These are phyloP conservation scores for Psilopsiagon aurifrons DNA, from an alignment of 2,113 vertebrate species.

Conservation along the genomic window DNA sequence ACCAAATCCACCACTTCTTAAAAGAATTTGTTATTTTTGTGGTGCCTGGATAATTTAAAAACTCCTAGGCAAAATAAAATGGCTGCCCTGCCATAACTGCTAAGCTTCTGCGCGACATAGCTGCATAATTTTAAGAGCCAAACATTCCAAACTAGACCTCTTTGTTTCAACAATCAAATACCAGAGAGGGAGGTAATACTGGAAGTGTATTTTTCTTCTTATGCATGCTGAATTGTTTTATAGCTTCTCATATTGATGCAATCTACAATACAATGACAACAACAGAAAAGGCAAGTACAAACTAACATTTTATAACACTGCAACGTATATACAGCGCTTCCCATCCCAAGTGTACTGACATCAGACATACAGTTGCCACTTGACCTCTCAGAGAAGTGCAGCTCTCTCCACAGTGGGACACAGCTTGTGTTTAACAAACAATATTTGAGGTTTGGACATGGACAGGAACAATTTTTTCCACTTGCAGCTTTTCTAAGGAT, in stretches of 20 bases:
- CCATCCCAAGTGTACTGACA: background rate
- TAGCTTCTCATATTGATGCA: background rate
- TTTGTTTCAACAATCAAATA: conserved; percentile 35
- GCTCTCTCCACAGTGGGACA: background rate
- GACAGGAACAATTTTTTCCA: background rate
- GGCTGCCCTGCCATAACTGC: conserved; percentile 1
- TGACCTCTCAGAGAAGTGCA: background rate
- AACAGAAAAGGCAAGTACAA: background rate
- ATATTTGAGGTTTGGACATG: background rate
- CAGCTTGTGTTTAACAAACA: background rate
- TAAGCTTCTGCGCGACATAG: conserved; percentile 9
- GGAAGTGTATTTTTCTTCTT: background rate
- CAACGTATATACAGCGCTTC: background rate
- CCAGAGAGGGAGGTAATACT: background rate
- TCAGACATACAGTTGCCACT: background rate
- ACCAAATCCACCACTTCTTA: background rate
- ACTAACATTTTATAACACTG: background rate
- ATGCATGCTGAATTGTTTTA: background rate
- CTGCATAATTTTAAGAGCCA: conserved; percentile 44
- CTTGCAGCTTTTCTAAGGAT: background rate
- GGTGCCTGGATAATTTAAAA: background rate
- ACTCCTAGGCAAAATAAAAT: conserved; percentile 17
- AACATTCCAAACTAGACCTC: background rate
- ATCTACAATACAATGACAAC: background rate
- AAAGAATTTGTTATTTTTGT: background rate